Conservation (phyloP, 2,113 vertebrate species). For the Nesogale talazaci region DNA sequence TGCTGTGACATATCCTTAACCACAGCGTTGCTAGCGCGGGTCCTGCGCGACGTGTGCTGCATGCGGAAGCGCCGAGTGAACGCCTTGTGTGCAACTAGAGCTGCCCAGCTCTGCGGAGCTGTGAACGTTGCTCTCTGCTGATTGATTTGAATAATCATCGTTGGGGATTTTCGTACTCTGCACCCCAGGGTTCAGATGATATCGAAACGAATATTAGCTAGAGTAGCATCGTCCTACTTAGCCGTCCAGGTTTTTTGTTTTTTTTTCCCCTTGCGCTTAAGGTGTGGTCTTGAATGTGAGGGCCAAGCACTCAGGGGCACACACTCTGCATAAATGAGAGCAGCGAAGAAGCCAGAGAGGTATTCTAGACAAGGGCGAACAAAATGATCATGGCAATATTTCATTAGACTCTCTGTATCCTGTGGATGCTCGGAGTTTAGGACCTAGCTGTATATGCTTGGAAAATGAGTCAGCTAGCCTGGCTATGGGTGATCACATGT, state of each 20-base stretch:
- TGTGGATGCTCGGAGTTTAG: neutral
- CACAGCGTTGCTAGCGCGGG: constrained; percentile 1
- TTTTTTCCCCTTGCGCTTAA: constrained; percentile 3
- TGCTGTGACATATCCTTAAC: constrained; percentile 69
- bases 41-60: constrained; percentile 75
- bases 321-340: neutral
- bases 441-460: neutral
- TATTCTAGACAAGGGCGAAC: neutral
- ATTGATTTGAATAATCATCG: constrained; percentile 62
- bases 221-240: neutral
- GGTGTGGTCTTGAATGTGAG: constrained; percentile 32
- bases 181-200: constrained; percentile 49
- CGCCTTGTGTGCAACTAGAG: constrained; percentile 73
- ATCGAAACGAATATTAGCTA: constrained; percentile 71
- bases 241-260: constrained; percentile 35
- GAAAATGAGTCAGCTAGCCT: neutral
- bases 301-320: neutral
- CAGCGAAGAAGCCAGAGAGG: constrained; percentile 1
- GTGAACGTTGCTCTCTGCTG: neutral
- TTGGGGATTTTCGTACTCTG: constrained; percentile 42
- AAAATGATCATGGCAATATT: neutral
- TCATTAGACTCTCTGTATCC: neutral
- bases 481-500: neutral
- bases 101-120: neutral
- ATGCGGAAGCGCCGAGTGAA: constrained; percentile 25